Evolutionary conservation across 2,113 vertebrate genomes (phyloP).

Genomic region (Equus przewalskii): DNA sequence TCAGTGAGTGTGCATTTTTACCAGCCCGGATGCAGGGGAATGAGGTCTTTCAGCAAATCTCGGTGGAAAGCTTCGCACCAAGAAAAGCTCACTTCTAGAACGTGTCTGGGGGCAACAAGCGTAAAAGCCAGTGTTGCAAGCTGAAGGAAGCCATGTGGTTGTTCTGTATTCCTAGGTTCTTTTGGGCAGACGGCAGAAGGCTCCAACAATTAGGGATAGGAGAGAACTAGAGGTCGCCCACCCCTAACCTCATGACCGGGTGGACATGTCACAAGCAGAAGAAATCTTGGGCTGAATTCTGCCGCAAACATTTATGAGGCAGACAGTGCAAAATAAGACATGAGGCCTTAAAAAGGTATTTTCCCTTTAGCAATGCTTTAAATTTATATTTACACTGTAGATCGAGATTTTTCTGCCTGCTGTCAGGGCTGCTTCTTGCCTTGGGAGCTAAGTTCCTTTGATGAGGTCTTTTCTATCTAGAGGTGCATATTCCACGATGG

Average conservation of each 20-base stretch:
- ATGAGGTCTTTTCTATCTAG: not conserved
- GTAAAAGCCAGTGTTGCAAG: not conserved
- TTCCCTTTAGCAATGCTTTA: constrained; percentile 38
- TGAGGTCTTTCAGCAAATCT: not conserved
- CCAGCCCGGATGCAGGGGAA: rapidly evolving
- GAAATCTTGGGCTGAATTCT: not conserved
- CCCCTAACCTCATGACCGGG: not conserved
- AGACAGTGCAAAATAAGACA: not conserved
- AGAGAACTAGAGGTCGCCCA: not conserved
- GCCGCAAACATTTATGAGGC: not conserved
- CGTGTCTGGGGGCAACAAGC: not conserved
- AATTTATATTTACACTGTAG: not conserved
- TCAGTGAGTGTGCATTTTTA: constrained; percentile 76
- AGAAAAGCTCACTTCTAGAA: not conserved
- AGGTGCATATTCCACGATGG: not conserved
- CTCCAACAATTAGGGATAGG: not conserved
- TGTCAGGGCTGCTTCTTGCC: constrained; percentile 60
- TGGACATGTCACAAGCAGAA: not conserved
- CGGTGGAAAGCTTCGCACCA: not conserved
- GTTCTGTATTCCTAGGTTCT: not conserved
- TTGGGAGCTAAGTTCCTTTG: not conserved
- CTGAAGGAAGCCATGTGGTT: not conserved
- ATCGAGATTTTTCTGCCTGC: constrained; percentile 17
- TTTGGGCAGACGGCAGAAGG: not conserved
- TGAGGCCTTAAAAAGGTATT: not conserved